These are phyloP conservation scores for Odontothrips loti DNA, from an alignment of 2,888 invertebrate genomes.

Conservation along the genomic window DNA sequence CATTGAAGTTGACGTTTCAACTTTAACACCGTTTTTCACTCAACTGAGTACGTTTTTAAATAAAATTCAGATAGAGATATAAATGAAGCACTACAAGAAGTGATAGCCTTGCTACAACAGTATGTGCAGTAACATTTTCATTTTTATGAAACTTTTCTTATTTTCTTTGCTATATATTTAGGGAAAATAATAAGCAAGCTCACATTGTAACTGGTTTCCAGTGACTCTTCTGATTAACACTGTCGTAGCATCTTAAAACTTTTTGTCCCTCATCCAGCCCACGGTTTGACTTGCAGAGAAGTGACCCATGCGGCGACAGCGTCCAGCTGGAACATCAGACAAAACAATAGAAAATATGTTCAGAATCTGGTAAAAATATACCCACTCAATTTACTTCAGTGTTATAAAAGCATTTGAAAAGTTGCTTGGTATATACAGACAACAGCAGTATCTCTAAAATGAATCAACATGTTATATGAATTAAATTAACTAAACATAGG, in stretches of 20 bases:
- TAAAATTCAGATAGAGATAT: background rate
- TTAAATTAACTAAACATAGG: too few relatives aligned
- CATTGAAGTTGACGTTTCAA: background rate
- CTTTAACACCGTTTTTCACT: background rate
- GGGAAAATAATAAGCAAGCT: background rate
- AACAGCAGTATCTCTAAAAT: constrained; percentile 4
- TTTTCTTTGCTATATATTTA: background rate
- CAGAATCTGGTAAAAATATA: constrained; percentile 19
- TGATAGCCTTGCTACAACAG: background rate
- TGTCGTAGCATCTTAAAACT: background rate
- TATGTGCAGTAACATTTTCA: background rate
- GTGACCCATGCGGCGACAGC: constrained; percentile 73
- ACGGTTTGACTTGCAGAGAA: constrained; percentile 77
- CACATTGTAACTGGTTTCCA: background rate
- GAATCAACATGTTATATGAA: too few relatives aligned
- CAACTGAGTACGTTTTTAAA: background rate
- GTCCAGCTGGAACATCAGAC: constrained; percentile 51
- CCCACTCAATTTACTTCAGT: background rate
- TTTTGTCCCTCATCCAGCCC: constrained; percentile 52
- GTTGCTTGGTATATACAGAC: constrained; percentile 18
- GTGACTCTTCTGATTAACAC: background rate
- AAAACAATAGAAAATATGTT: constrained; percentile 31
- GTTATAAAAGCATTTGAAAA: too few relatives aligned
- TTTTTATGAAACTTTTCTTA: background rate
- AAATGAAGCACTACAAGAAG: constrained; percentile 9